These are phyloP conservation scores for Latrodectus hesperus DNA, from an alignment of 2,888 invertebrate species.

Conservation along the genomic window DNA sequence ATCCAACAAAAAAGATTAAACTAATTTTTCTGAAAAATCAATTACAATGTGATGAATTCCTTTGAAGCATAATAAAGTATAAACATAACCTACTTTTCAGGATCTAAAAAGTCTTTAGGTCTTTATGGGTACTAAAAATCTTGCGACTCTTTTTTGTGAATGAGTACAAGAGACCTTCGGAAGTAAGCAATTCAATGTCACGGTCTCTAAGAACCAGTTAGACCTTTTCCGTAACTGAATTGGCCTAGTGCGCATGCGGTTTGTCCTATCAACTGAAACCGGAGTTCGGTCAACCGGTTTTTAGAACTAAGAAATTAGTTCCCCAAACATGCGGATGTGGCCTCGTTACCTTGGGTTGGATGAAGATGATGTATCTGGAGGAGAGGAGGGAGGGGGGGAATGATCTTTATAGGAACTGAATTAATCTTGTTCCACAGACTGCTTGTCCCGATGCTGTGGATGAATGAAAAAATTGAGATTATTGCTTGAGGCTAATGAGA, in stretches of 20 bases:
- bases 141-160: conserved; percentile 24
- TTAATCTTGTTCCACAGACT: conserved; percentile 45
- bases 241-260: conserved; percentile 67
- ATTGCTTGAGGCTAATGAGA: neutral
- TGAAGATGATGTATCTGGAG: conserved; percentile 14
- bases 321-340: conserved; percentile 67
- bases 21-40: too few relatives aligned
- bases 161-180: conserved; percentile 37
- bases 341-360: conserved; percentile 56
- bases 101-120: conserved; percentile 3
- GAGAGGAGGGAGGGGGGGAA: conserved; percentile 45
- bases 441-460: conserved; percentile 16
- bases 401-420: conserved; percentile 14
- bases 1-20: too few relatives aligned
- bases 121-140: conserved; percentile 7
- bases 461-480: neutral
- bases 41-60: neutral
- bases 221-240: conserved; percentile 31
- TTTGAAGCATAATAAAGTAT: neutral
- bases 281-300: conserved; percentile 65
- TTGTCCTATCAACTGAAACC: conserved; percentile 55
- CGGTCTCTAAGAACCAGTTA: conserved; percentile 46
- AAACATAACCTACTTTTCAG: conserved; percentile 62
- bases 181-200: conserved; percentile 58
- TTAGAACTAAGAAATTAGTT: conserved; percentile 58